Evolutionary conservation across 2,797 vertebrate species (phyloP).

Genomic region (Clarias platycephalus): DNA sequence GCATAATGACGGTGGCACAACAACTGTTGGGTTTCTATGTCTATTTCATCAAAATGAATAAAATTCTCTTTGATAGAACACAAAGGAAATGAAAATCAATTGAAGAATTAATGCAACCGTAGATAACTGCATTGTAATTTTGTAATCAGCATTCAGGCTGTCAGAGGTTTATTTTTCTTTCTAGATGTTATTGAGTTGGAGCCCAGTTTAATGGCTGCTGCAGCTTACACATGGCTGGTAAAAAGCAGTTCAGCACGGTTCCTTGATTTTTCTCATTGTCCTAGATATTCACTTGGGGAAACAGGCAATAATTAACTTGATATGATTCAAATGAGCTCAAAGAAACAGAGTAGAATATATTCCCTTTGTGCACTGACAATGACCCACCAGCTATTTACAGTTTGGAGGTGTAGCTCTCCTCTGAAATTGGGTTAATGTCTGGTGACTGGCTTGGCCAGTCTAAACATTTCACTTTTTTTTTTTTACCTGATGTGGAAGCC

Average conservation of each 20-base stretch:
- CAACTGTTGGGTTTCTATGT: conserved; percentile 54
- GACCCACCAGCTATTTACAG: not conserved
- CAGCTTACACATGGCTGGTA: conserved; percentile 52
- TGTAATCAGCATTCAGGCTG: conserved; percentile 64
- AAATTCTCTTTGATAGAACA: conserved; percentile 50
- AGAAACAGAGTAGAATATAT: conserved; percentile 8
- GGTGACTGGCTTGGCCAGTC: not conserved
- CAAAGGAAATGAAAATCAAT: conserved; percentile 60
- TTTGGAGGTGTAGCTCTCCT: not conserved
- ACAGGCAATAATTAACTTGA: conserved; percentile 47
- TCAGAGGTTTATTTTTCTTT: conserved; percentile 60
- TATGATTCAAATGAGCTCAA: conserved; percentile 29
- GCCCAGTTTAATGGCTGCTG: conserved; percentile 60
- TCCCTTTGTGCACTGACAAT: not conserved
- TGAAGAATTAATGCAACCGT: conserved; percentile 61
- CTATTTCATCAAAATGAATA: conserved; percentile 61
- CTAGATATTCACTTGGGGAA: conserved; percentile 64
- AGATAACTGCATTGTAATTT: conserved; percentile 59
- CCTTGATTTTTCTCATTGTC: conserved; percentile 71
- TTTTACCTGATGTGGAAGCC: no score
- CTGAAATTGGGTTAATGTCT: not conserved
- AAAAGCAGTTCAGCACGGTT: conserved; percentile 57
- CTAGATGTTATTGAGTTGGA: conserved; percentile 60
- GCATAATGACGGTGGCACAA: conserved; percentile 34
- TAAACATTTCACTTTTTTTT: not conserved